Evolutionary conservation across 2,797 vertebrate species (phyloP).

Genomic region (Cephalopachus bancanus): DNA sequence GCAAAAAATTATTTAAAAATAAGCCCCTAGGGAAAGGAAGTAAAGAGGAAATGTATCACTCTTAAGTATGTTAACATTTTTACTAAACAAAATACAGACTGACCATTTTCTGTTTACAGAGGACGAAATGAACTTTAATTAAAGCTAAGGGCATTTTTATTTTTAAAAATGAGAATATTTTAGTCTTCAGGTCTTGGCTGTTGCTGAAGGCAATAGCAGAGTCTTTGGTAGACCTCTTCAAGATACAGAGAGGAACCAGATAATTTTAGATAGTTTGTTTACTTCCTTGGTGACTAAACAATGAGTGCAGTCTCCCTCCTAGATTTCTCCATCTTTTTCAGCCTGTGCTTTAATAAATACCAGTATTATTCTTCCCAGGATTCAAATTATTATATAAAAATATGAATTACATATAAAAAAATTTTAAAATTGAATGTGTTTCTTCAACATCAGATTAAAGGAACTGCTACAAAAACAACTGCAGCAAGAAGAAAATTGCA

Average conservation of each 20-base stretch:
- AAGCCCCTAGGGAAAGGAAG: neutral
- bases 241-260: neutral
- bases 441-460: constrained; percentile 34
- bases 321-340: neutral
- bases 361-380: constrained; percentile 29
- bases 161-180: constrained; percentile 16
- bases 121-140: constrained; percentile 30
- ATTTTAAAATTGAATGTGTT: constrained; percentile 60
- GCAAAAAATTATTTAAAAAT: constrained; percentile 50
- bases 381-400: constrained; percentile 44
- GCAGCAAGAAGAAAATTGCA: constrained; percentile 19
- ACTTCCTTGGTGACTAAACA: neutral
- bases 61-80: constrained; percentile 39
- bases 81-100: constrained; percentile 40
- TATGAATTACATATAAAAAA: constrained; percentile 30
- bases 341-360: neutral
- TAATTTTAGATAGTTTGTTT: neutral
- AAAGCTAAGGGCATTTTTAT: constrained; percentile 32
- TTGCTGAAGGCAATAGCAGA: neutral
- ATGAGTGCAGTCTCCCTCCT: neutral
- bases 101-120: constrained; percentile 16
- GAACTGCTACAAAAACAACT: constrained; percentile 13
- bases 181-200: neutral
- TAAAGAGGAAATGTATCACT: constrained; percentile 7
- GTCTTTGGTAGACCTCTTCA: constrained; percentile 25